Evolutionary conservation across 2,113 vertebrate species (phyloP).

Genomic region (Serilophus lunatus): DNA sequence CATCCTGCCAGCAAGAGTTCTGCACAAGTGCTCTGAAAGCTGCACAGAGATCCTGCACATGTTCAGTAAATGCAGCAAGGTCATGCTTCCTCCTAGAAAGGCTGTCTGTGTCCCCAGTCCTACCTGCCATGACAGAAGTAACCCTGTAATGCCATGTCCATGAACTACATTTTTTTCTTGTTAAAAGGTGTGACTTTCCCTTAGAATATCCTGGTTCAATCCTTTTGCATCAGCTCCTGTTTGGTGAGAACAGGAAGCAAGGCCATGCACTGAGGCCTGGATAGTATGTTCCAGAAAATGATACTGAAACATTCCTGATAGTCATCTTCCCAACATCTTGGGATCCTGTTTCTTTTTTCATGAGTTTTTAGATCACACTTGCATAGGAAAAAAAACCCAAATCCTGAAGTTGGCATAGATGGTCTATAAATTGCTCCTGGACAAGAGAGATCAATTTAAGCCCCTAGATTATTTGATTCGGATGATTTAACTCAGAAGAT

Average conservation of each 20-base stretch:
- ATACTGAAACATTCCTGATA: not conserved
- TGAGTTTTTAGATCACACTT: not conserved
- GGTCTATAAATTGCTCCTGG: not conserved
- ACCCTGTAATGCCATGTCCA: accelerated
- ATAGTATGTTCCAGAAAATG: not conserved
- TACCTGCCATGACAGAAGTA: not conserved
- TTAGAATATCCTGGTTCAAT: not conserved
- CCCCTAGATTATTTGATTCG: not conserved
- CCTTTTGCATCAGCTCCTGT: not conserved
- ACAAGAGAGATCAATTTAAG: not conserved
- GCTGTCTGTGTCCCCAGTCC: not conserved
- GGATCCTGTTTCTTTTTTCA: not conserved
- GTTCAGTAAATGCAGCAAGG: not conserved
- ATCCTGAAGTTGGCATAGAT: not conserved
- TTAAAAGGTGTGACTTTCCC: not conserved
- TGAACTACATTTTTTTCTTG: not conserved
- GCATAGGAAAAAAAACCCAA: not conserved
- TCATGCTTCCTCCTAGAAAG: not conserved
- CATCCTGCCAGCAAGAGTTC: not conserved
- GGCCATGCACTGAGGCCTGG: not conserved
- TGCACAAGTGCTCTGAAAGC: not conserved
- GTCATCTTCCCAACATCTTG: not conserved
- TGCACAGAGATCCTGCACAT: not conserved
- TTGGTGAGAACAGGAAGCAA: not conserved
- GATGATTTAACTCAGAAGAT: not conserved